Percentiles rank a stretch among this genome's conserved stretches.
phyloP scores from a whole-genome alignment of 2,888 invertebrate genomes.

The Parnassius glacialis region DNA sequence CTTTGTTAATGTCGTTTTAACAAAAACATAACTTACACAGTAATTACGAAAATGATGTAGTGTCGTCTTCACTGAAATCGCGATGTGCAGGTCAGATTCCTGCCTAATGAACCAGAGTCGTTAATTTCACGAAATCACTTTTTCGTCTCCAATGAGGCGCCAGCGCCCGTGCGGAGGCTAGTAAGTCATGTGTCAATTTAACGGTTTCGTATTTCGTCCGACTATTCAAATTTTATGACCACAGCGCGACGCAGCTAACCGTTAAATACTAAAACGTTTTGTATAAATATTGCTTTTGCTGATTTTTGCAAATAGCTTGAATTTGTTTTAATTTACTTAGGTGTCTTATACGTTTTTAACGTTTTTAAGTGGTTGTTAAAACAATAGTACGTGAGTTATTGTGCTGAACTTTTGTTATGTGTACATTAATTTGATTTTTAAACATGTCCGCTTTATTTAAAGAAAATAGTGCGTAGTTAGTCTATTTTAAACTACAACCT shows the following conservation, averaged over 20 bases:
- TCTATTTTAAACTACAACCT: no score
- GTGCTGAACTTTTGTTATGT: no score
- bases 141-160: slow-evolving; percentile 50
- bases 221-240: slow-evolving; percentile 21
- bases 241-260: slow-evolving; percentile 1
- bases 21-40: no score
- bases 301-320: slow-evolving; percentile 1
- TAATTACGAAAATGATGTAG: no score
- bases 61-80: slow-evolving; percentile 2
- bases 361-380: no score
- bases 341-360: no score
- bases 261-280: slow-evolving; percentile 14
- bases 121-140: slow-evolving; percentile 64
- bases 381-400: no score
- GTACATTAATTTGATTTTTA: no score
- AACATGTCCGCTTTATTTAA: no score
- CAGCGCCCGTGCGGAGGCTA: slow-evolving; percentile 30
- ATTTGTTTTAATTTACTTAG: no score
- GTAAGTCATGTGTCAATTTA: slow-evolving; percentile 14
- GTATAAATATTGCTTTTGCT: slow-evolving; percentile 19
- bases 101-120: slow-evolving; percentile 46
- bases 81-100: slow-evolving; percentile 44
- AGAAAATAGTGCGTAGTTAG: no score
- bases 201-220: slow-evolving; percentile 24
- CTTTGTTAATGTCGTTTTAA: no score